Evolutionary conservation across 2,113 vertebrate genomes (phyloP).

Genomic region (Thalassarche chlororhynchos): DNA sequence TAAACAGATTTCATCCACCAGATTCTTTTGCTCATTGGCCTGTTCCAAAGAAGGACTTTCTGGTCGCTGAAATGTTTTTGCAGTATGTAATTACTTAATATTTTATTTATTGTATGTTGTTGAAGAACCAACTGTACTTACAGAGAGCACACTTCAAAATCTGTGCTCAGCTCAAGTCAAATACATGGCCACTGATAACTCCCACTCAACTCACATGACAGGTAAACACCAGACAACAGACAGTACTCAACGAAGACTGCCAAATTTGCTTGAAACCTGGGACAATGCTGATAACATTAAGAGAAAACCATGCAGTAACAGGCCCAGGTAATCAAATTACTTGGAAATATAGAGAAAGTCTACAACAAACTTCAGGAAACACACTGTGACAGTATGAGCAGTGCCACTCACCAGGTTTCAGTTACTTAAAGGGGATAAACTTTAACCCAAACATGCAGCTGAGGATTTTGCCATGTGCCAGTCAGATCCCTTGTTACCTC

Average conservation of each 20-base stretch:
- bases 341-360: background rate
- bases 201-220: background rate
- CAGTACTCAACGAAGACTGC: background rate
- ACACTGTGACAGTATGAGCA: background rate
- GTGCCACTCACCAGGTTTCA: background rate
- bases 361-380: background rate
- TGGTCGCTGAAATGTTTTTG: background rate
- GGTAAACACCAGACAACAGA: background rate
- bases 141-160: background rate
- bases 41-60: background rate
- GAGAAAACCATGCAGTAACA: background rate
- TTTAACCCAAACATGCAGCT: background rate
- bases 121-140: background rate
- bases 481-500: background rate
- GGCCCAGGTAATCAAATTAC: background rate
- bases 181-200: background rate
- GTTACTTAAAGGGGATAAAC: background rate
- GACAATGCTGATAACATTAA: background rate
- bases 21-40: background rate
- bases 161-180: background rate
- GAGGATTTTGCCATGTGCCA: background rate
- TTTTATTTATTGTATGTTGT: background rate
- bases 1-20: background rate
- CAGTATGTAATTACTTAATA: background rate
- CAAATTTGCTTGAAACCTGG: background rate